Evolutionary conservation across 2,888 invertebrate species (phyloP).

Genomic region (Erebia epiphron): DNA sequence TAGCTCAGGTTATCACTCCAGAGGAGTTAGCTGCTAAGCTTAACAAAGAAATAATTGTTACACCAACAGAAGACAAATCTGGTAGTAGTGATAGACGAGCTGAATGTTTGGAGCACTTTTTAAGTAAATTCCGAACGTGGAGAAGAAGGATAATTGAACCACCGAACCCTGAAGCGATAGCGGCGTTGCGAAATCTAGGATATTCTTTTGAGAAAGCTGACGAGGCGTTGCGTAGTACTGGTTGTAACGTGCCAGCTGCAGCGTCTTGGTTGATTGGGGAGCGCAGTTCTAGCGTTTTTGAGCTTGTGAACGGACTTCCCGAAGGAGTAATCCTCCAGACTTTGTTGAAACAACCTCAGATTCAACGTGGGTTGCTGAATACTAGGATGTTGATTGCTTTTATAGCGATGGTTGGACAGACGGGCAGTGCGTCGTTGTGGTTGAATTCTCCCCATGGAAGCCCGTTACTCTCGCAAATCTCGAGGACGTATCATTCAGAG

Average conservation of each 20-base stretch:
- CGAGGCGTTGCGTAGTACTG: slow-evolving; percentile 62
- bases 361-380: slow-evolving; percentile 71
- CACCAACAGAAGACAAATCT: slow-evolving; percentile 33
- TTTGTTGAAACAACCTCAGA: slow-evolving; percentile 71
- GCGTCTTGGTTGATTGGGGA: slow-evolving; percentile 74
- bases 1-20: slow-evolving; percentile 69
- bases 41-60: slow-evolving; percentile 40
- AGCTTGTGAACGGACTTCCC: slow-evolving; percentile 69
- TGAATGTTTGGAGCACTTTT: slow-evolving; percentile 64
- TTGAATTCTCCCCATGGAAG: slow-evolving; percentile 75
- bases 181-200: slow-evolving; percentile 64
- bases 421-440: slow-evolving; percentile 72
- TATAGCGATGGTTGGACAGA: slow-evolving; percentile 75
- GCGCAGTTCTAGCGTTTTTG: slow-evolving; percentile 72
- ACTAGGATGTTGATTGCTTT: slow-evolving; percentile 75
- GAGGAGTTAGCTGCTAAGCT: slow-evolving; percentile 68
- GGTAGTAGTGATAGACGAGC: slow-evolving; percentile 57
- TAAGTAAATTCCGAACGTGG: slow-evolving; percentile 73
- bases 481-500: slow-evolving; percentile 76
- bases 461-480: slow-evolving; percentile 72
- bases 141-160: slow-evolving; percentile 60
- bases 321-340: slow-evolving; percentile 69
- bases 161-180: slow-evolving; percentile 61
- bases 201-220: slow-evolving; percentile 64
- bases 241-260: slow-evolving; percentile 72